Base-by-base conservation (phyloP, 2,888 invertebrate species). In the Phasia obesa region DNA sequence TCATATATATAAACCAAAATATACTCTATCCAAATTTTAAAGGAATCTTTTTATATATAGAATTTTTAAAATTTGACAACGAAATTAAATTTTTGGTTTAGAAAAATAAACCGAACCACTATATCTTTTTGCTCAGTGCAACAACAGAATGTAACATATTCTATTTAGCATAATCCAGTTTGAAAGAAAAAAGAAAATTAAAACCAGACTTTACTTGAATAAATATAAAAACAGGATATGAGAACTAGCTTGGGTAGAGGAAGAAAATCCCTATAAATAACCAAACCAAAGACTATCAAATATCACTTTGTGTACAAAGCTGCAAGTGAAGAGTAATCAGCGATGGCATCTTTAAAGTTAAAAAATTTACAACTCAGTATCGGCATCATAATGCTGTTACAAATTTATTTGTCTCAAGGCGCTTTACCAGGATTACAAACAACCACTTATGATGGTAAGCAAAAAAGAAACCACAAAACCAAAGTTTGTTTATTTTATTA, bases 391-490 rank as follows among this genome's bases (percentile, higher is more conserved):
- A 53, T 76, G 44, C 1, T 60, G 67, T 9, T 31, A 9, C 38
- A 76, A 21, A 19, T 76, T 60, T 2, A 44, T 57, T 31, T 38
- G 17, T 7, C 5, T 31, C 17, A 69, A 53, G 60, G 57, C 15
- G 76, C 67, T 25, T 53, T 76, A 23, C 76, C 76, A 23, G 76
- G 76, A 23, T n/a, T 76, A 60, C 76, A 76, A 60, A 69, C 76
- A 59, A 76, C 76, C 3, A 76, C 76, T 69, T 76, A 76, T 35
- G 76, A 76, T 53, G 76, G 76, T 47, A 51, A 76, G 60, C n/a
- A 4, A n/a, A 51, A 51, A 35, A 19, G 17, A 5, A 42, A 74
- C 23, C 23, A 53, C 1, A 27, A 62, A 31, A 19, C 25, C 9
- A 38, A 15, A 47, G 17, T 13, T 38, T 38, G 11, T 13, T 13